Percentiles rank a stretch among this genome's conserved stretches.
phyloP scores from a whole-genome alignment of 1,140 invertebrate genomes.

The Drosophila lini region DNA sequence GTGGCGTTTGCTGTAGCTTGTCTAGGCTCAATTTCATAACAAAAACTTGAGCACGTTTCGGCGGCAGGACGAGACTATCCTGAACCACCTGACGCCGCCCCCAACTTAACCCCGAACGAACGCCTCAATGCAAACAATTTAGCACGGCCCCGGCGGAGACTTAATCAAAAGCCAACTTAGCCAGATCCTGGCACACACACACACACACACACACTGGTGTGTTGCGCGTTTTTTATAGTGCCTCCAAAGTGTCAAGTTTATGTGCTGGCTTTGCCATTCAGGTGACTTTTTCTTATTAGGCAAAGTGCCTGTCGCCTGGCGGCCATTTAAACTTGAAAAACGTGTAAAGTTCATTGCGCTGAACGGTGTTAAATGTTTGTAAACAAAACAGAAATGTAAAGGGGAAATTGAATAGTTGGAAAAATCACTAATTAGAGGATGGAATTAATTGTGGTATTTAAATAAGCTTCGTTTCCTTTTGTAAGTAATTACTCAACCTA shows the following conservation, averaged over 20 bases:
- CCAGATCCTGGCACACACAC: slow-evolving; percentile 23
- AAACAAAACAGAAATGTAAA: slow-evolving; percentile 33
- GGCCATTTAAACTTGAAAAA: slow-evolving; percentile 77
- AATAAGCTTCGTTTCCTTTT: background rate
- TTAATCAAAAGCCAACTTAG: slow-evolving; percentile 75
- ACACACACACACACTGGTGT: background rate
- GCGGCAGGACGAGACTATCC: slow-evolving; percentile 24
- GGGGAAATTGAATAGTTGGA: slow-evolving; percentile 16
- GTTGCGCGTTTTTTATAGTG: slow-evolving; percentile 36
- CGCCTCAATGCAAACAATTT: slow-evolving; percentile 78
- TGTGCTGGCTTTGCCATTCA: slow-evolving; percentile 15
- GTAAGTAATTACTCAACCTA: background rate
- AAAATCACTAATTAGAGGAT: no score
- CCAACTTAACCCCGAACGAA: slow-evolving; percentile 28
- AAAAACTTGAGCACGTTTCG: slow-evolving; percentile 78
- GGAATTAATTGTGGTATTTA: background rate
- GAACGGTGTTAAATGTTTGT: slow-evolving; percentile 54
- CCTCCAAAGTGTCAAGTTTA: slow-evolving; percentile 59
- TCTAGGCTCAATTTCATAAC: slow-evolving; percentile 80
- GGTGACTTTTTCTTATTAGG: slow-evolving; percentile 65
- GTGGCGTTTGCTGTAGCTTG: slow-evolving; percentile 26
- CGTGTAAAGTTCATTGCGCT: slow-evolving; percentile 74
- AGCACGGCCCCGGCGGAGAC: slow-evolving; percentile 70
- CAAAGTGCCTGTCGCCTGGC: slow-evolving; percentile 68
- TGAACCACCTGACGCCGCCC: slow-evolving; percentile 1